Percentiles rank a stretch among this genome's conserved stretches.
These are phyloP conservation scores for Colius striatus DNA, from an alignment of 2,113 vertebrate genomes.

Conservation along the genomic window DNA sequence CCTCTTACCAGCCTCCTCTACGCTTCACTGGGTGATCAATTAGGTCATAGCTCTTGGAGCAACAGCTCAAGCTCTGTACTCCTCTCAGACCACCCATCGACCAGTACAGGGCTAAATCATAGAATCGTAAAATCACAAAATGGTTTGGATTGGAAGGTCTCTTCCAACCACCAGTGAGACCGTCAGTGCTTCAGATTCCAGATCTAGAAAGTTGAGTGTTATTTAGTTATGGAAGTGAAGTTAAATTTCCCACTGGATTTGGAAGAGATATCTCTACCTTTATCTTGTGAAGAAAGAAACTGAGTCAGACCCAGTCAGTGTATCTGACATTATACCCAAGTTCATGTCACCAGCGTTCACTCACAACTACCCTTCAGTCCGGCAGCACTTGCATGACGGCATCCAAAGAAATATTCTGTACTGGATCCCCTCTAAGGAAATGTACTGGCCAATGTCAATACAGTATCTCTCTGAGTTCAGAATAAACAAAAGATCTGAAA, in stretches of 20 bases:
- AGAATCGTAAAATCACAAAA: no score
- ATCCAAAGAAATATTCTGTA: background rate
- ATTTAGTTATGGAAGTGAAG: background rate
- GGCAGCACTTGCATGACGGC: background rate
- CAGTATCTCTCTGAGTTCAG: background rate
- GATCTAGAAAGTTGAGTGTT: background rate
- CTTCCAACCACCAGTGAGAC: background rate
- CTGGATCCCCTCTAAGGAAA: background rate
- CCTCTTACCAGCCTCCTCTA: background rate
- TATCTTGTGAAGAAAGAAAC: background rate
- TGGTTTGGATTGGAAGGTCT: no score
- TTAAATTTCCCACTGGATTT: background rate
- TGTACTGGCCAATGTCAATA: background rate
- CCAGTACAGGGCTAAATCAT: background rate
- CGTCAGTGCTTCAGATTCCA: background rate
- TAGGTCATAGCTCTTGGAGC: background rate
- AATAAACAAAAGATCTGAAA: background rate
- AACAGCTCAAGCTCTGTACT: background rate
- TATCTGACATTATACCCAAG: background rate
- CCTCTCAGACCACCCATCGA: fast-evolving
- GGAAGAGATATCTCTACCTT: background rate
- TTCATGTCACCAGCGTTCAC: background rate
- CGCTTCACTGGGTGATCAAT: background rate
- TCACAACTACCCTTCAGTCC: background rate
- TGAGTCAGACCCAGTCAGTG: fast-evolving